A percentile compares a stretch with the other conserved stretches of the same genome.
These are phyloP conservation scores for Amaurobius ferox DNA, from an alignment of 2,888 invertebrate species.

Conservation along the genomic window DNA sequence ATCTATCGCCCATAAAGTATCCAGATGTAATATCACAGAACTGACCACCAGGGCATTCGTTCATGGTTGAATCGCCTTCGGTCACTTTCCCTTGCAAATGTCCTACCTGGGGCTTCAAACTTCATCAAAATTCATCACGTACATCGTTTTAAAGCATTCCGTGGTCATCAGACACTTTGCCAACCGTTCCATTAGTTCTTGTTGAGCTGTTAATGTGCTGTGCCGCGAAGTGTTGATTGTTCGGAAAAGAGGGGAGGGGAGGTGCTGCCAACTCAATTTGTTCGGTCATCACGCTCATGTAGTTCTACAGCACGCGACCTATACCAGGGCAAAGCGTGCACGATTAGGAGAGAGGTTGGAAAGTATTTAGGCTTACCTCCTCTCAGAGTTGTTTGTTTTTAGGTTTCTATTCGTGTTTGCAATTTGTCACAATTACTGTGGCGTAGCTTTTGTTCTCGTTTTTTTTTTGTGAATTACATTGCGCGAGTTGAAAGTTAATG, in stretches of 20 bases:
- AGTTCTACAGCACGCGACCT: not conserved
- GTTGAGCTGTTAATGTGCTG: not conserved
- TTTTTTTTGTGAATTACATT: too few species aligned
- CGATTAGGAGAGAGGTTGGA: too few species aligned
- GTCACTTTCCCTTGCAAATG: not conserved
- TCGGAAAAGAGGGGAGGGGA: too few species aligned
- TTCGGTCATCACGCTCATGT: constrained; percentile 32
- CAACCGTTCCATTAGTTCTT: constrained; percentile 44
- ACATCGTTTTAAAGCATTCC: constrained; percentile 32
- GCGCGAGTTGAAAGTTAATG: too few species aligned
- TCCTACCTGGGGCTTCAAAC: constrained; percentile 18
- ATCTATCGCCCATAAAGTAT: too few species aligned
- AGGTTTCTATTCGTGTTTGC: not conserved
- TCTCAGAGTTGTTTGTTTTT: not conserved
- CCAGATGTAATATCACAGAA: too few species aligned
- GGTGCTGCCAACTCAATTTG: constrained; percentile 56
- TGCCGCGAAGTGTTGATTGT: not conserved
- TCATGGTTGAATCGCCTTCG: too few species aligned
- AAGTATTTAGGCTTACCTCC: too few species aligned
- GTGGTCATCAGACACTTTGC: constrained; percentile 20
- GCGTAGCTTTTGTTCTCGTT: too few species aligned
- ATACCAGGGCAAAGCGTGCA: not conserved
- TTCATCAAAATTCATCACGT: constrained; percentile 63
- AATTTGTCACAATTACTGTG: not conserved
- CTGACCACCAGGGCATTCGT: too few species aligned